These are phyloP conservation scores for Neoitamus cyanurus DNA, from an alignment of 2,888 invertebrate species.

Conservation along the genomic window DNA sequence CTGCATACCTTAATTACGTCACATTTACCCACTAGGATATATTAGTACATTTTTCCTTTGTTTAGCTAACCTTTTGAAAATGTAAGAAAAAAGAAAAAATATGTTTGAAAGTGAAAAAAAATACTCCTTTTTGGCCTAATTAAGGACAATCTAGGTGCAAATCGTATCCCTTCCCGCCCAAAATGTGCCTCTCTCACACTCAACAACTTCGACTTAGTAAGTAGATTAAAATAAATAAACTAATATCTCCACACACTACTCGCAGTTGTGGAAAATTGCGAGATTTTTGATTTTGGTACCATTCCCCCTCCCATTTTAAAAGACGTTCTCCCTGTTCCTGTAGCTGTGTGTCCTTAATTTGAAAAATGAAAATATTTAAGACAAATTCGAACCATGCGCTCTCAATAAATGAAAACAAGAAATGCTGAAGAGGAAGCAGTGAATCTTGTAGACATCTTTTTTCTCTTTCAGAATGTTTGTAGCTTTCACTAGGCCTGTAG, in stretches of 20 bases:
- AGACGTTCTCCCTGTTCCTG: not conserved
- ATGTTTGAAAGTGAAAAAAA: constrained; percentile 18
- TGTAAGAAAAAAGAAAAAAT: constrained; percentile 42
- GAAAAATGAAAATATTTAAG: constrained; percentile 12
- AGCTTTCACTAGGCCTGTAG: not conserved
- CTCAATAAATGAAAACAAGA: not conserved
- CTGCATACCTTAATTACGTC: not conserved
- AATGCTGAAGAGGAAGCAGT: constrained; percentile 42
- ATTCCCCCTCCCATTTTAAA: not conserved
- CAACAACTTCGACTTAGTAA: not conserved
- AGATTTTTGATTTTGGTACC: constrained; percentile 17
- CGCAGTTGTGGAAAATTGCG: not conserved
- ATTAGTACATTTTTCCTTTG: not conserved
- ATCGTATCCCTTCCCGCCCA: not conserved
- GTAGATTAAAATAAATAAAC: constrained; percentile 17
- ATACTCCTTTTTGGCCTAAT: constrained; percentile 48
- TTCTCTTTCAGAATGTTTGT: constrained; percentile 26
- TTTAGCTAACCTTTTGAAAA: not conserved
- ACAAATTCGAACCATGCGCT: constrained; percentile 4
- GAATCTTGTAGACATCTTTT: constrained; percentile 40
- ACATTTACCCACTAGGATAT: not conserved
- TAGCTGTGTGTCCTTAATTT: constrained; percentile 30
- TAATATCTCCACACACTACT: not conserved
- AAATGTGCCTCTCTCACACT: not conserved
- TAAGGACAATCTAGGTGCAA: constrained; percentile 52